Percentiles rank a stretch among this genome's conserved stretches.
Evolutionary conservation across 2,797 vertebrate species (phyloP).

Genomic region (Syndactyla subalaris): DNA sequence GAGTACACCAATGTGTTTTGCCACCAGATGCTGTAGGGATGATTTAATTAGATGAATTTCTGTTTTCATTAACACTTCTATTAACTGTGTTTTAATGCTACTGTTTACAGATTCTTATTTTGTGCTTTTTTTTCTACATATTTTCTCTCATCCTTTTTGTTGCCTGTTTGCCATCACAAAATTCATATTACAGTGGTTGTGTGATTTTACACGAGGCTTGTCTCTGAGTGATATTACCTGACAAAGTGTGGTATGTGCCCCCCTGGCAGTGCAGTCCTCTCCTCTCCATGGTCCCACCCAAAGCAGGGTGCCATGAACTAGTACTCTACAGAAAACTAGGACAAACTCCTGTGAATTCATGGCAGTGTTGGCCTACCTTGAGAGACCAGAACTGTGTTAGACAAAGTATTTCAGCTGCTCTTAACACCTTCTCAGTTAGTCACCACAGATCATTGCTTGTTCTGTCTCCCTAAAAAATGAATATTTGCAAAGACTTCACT

Average conservation of each 20-base stretch:
- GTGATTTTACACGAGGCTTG: background rate
- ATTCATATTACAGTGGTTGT: background rate
- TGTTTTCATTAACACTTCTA: background rate
- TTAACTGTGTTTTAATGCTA: background rate
- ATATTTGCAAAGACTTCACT: conserved; percentile 13
- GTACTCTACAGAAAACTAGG: background rate
- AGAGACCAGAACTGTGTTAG: background rate
- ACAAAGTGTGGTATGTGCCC: background rate
- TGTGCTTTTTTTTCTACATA: background rate
- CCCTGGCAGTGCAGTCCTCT: background rate
- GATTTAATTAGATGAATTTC: background rate
- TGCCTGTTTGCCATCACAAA: background rate
- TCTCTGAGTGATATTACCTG: background rate
- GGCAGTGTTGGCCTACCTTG: background rate
- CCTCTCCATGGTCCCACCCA: background rate
- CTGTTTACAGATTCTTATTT: background rate
- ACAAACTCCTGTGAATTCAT: background rate
- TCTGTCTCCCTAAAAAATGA: conserved; percentile 15
- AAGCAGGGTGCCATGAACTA: background rate
- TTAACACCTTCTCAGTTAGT: background rate
- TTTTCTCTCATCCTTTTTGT: background rate
- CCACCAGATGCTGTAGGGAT: background rate
- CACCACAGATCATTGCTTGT: background rate
- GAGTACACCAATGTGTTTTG: background rate
- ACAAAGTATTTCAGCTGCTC: background rate